Evolutionary conservation across 2,888 invertebrate genomes (phyloP), one percentile per base, ranked within the genome.

Genomic region (Acrobasis repandana): DNA sequence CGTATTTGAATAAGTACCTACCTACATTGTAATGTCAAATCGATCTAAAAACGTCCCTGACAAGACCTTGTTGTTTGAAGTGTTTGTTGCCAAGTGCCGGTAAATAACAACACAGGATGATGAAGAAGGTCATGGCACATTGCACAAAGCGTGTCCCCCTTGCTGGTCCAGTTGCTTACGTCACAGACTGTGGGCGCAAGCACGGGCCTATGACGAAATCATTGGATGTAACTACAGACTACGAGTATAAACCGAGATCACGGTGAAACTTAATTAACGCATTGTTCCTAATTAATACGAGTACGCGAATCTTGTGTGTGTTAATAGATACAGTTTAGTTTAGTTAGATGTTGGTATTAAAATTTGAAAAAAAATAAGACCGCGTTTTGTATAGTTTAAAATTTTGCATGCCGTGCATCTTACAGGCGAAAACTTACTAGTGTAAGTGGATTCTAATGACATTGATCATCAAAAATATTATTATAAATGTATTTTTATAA

Each of bases 61-160:
- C 11, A 43, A 43, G 11, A n/a, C 43, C 14, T n/a, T 43, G 14
- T 43, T 43, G n/a, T 43, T 11, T 43, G 14, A 14, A 43, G 11
- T 43, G 43, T 43, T 43, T 43, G 43, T 43, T 43, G n/a, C 43
- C 14, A 43, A 38, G 20, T 9, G 36, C 54, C 54, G 36, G 20
- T n/a, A 54, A 54, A 38, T 11, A 14, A 38, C 38, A 11, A 43
- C n/a, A 43, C 54, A 36, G 36, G 33, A 54, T 16, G 54, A 54
- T 54, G 54, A 54, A 54, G 54, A 54, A 54, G 54, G 54, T 54
- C 54, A 54, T 11, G 50, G 50, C 20, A 50, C 50, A n/a, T 54
- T 54, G 43, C 54, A 54, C 38, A 54, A 52, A 52, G 54, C 54
- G 51, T 52, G 51, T 15, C 51, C 50, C 50, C 34, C 34, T 52